A percentile compares a stretch with the other conserved stretches of the same genome.
Evolutionary conservation across 2,888 invertebrate genomes (phyloP).

Genomic region (Ophonus ardosiacus): DNA sequence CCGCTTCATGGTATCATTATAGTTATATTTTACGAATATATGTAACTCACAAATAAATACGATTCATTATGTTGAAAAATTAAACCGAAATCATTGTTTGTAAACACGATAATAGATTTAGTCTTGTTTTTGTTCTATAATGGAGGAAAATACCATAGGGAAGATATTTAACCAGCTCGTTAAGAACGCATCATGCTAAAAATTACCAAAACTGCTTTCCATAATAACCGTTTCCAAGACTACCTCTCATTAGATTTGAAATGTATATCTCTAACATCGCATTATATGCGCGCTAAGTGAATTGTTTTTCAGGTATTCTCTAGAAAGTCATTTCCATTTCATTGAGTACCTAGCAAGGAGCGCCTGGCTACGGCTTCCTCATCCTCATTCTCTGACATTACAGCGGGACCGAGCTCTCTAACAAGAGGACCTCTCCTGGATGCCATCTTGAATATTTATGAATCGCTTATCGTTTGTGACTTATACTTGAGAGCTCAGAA

Average conservation of each 20-base stretch:
- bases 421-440: slow-evolving; percentile 51
- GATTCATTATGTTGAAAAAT: background rate
- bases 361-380: background rate
- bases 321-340: slow-evolving; percentile 61
- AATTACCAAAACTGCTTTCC: slow-evolving; percentile 52
- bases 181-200: slow-evolving; percentile 34
- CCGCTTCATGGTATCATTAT: too few relatives aligned
- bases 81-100: slow-evolving; percentile 6
- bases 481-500: slow-evolving; percentile 54
- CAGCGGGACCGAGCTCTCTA: slow-evolving; percentile 32
- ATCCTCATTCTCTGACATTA: background rate
- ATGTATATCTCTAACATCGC: slow-evolving; percentile 57
- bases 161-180: slow-evolving; percentile 41
- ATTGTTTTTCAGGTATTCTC: slow-evolving; percentile 62
- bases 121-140: slow-evolving; percentile 10
- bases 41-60: too few relatives aligned
- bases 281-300: slow-evolving; percentile 59
- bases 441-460: slow-evolving; percentile 55
- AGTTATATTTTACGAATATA: too few relatives aligned
- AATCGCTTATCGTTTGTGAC: slow-evolving; percentile 57
- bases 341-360: slow-evolving; percentile 50
- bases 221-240: slow-evolving; percentile 59
- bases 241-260: slow-evolving; percentile 61
- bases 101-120: slow-evolving; percentile 15
- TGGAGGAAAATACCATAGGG: slow-evolving; percentile 13